These are phyloP conservation scores for Mesodorylaimus sp. DNA, from an alignment of 2,888 invertebrate species.

Conservation along the genomic window DNA sequence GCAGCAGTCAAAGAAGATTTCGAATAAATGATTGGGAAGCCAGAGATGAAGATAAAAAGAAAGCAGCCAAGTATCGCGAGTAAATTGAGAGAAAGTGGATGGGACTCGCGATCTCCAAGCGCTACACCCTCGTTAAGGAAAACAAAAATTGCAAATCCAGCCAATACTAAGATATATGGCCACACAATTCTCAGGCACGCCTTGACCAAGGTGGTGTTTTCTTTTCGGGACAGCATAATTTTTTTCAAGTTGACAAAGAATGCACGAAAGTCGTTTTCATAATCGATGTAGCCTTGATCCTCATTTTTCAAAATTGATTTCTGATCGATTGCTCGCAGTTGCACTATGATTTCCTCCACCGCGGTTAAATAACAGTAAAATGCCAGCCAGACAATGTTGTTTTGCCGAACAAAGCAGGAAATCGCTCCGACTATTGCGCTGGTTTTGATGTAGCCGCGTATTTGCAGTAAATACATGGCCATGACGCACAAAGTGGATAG, in stretches of 20 bases:
- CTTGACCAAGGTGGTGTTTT: background rate
- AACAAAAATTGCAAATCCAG: slow-evolving; percentile 50
- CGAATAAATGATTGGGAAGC: slow-evolving; percentile 28
- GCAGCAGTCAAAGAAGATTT: slow-evolving; percentile 3
- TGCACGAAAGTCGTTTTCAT: too few relatives aligned
- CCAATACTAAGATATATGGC: slow-evolving; percentile 27
- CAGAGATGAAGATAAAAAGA: slow-evolving; percentile 32
- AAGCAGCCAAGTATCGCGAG: slow-evolving; percentile 71
- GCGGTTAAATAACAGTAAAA: slow-evolving; percentile 32
- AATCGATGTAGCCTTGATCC: too few relatives aligned
- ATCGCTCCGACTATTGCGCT: slow-evolving; percentile 41
- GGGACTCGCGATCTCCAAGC: slow-evolving; percentile 74
- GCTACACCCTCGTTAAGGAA: slow-evolving; percentile 47
- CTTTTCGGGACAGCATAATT: background rate
- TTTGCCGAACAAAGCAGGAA: slow-evolving; percentile 68
- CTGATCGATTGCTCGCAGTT: too few relatives aligned
- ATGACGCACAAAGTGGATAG: slow-evolving; percentile 56
- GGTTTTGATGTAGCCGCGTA: slow-evolving; percentile 38
- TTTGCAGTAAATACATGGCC: slow-evolving; percentile 47
- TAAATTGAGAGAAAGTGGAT: slow-evolving; percentile 57
- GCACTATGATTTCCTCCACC: too few relatives aligned
- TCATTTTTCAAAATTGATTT: too few relatives aligned
- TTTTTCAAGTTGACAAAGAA: background rate
- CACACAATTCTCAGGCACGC: slow-evolving; percentile 3
- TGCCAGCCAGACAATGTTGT: slow-evolving; percentile 75